Conservation (phyloP, 2,888 invertebrate genomes). For the Lycia hirtaria region DNA sequence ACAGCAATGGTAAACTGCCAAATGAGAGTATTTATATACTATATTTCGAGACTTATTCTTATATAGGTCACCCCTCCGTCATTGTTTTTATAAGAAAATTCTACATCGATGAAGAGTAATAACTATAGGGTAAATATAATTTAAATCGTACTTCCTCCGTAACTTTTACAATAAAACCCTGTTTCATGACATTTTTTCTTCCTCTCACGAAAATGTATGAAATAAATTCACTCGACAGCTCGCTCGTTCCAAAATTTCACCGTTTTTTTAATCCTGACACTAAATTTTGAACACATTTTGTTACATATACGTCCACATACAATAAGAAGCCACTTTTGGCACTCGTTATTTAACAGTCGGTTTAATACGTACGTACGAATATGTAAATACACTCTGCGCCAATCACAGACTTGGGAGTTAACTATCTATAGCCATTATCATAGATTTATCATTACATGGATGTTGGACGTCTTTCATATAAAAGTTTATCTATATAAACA, state of each 20-base stretch:
- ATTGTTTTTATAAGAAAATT: too few relatives aligned
- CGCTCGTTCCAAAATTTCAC: conserved; percentile 51
- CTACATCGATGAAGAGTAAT: too few relatives aligned
- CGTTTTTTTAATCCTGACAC: conserved; percentile 54
- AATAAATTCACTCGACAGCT: conserved; percentile 39
- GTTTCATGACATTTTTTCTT: conserved; percentile 41
- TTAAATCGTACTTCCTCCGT: conserved; percentile 11
- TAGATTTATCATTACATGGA: too few relatives aligned
- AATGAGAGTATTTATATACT: too few relatives aligned
- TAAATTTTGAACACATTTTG: conserved; percentile 69
- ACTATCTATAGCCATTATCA: not conserved
- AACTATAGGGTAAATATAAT: conserved; percentile 31
- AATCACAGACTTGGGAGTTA: conserved; percentile 10
- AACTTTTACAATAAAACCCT: conserved; percentile 47
- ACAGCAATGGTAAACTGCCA: too few relatives aligned
- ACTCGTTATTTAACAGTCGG: conserved; percentile 52
- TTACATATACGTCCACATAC: conserved; percentile 43
- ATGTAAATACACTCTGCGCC: conserved; percentile 17
- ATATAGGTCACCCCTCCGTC: too few relatives aligned
- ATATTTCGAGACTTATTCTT: too few relatives aligned
- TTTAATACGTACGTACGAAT: conserved; percentile 25
- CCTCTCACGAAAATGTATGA: conserved; percentile 43
- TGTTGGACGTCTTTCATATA: too few relatives aligned
- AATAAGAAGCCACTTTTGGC: conserved; percentile 71
- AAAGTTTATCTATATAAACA: too few relatives aligned